Conservation (phyloP, 2,113 vertebrate genomes). For the Scartelaos histophorus region DNA sequence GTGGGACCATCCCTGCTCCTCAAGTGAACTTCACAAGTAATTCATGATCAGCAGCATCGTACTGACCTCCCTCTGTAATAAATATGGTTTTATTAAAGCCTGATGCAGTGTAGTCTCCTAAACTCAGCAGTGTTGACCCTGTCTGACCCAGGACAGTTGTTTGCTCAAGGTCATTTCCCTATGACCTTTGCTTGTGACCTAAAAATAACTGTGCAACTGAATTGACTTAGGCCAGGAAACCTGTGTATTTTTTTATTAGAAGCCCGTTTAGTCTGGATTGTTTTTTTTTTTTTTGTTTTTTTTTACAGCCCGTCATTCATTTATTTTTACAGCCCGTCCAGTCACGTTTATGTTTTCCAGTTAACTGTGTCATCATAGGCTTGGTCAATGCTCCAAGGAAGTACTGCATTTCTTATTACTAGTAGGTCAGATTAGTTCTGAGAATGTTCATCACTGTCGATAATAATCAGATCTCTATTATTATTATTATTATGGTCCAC, state of each 20-base stretch:
- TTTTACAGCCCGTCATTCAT: not conserved
- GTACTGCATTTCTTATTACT: not conserved
- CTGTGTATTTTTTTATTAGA: not conserved
- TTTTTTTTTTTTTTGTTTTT: no score
- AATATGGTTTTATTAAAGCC: no score
- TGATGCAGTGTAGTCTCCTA: no score
- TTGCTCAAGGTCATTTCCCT: no score
- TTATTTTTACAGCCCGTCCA: not conserved
- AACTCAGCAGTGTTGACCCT: no score
- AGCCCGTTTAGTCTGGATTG: no score
- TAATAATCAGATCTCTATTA: not conserved
- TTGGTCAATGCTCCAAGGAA: not conserved
- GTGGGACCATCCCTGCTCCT: no score
- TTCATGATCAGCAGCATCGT: no score
- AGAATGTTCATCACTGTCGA: not conserved
- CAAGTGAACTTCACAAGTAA: no score
- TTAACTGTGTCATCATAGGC: not conserved
- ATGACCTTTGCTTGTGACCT: not conserved
- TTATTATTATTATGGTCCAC: not conserved
- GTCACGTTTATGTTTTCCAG: constrained; percentile 5
- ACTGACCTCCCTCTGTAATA: no score
- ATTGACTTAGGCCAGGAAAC: not conserved
- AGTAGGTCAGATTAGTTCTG: not conserved
- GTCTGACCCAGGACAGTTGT: no score
- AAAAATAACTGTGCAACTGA: not conserved